A percentile compares a stretch with the other conserved stretches of the same genome.
These are phyloP conservation scores for Dunckerocampus dactyliophorus DNA, from an alignment of 2,113 vertebrate genomes.

Conservation along the genomic window DNA sequence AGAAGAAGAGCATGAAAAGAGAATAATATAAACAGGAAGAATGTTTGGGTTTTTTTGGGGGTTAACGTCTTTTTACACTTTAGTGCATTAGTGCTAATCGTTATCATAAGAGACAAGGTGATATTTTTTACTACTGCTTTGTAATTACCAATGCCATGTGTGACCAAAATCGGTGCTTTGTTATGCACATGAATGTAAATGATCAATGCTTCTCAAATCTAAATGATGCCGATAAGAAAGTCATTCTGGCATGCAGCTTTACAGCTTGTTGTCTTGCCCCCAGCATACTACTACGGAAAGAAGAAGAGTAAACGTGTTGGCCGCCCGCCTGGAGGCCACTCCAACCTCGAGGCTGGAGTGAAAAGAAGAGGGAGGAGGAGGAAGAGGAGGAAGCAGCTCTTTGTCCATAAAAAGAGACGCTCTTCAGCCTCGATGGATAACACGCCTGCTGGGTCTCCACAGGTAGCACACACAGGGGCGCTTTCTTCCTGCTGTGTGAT, in stretches of 20 bases:
- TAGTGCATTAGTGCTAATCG: too few species aligned
- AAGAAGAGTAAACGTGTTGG: constrained; percentile 90
- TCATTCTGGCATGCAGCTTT: background rate
- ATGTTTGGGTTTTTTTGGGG: too few species aligned
- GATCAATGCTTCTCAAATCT: background rate
- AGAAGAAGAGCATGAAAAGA: too few species aligned
- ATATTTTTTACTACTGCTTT: background rate
- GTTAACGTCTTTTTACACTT: too few species aligned
- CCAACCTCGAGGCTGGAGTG: constrained; percentile 86
- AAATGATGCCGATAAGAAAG: background rate
- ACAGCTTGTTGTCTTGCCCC: constrained; percentile 27
- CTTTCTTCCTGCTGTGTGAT: background rate
- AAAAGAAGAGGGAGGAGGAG: constrained; percentile 89
- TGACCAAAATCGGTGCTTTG: too few species aligned
- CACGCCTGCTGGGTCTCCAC: constrained; percentile 89
- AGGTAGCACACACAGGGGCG: constrained; percentile 69
- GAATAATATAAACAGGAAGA: too few species aligned
- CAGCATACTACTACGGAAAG: constrained; percentile 95
- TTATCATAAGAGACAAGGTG: too few species aligned
- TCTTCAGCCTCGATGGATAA: constrained; percentile 90
- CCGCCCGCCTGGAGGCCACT: constrained; percentile 86
- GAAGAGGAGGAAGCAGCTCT: constrained; percentile 94
- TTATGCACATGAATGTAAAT: background rate
- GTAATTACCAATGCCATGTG: background rate
- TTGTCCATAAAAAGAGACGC: constrained; percentile 95